Base-by-base conservation (phyloP, 2,888 invertebrate genomes). In the Hecatera dysodea region DNA sequence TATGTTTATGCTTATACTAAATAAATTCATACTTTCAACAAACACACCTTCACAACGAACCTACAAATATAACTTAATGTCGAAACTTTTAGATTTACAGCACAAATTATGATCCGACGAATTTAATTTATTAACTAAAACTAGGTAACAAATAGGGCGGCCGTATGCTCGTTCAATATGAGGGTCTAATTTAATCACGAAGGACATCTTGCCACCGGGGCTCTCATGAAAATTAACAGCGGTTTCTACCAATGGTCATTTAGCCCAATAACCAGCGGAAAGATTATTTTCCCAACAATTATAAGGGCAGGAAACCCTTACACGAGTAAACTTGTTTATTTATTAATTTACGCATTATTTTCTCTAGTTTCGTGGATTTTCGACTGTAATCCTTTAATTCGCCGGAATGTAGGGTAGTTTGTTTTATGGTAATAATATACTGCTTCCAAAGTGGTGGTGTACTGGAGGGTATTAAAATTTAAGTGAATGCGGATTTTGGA, bases 201-300 rank as follows among this genome's bases (percentile, higher is more conserved):
- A 77, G 57, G 75, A 72, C 83, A 80, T 79, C 85, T 83, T 79
- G 73, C 74, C 74, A 72, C 79, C 65, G 72, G 73, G 44, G 60
- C 81, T 67, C 67, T 84, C 88, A 89, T 89, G 90, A 86, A 90
- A 89, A 89, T 90, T 90, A 90, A 90, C 89, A 87, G 77, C 82
- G 86, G 84, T 75, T 82, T 81, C 80, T 83, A 84, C 86, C 84
- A 88, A 89, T 86, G 87, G 87, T 83, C 88, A 86, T 87, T 87
- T 87, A 86, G 84, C 75, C 81, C 89, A 87, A 89, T 89, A 89
- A 87, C 87, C 76, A 78, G 85, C 55, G 79, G 84, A 87, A 88
- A 90, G 87, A 90, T 90, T 90, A 90, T 90, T 89, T 90, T 83
- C 83, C 83, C 83, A 71, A 83, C 88, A 87, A 90, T 90, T 89